phyloP scores from a whole-genome alignment of 2,888 invertebrate species.

The Andrena bucephala region DNA sequence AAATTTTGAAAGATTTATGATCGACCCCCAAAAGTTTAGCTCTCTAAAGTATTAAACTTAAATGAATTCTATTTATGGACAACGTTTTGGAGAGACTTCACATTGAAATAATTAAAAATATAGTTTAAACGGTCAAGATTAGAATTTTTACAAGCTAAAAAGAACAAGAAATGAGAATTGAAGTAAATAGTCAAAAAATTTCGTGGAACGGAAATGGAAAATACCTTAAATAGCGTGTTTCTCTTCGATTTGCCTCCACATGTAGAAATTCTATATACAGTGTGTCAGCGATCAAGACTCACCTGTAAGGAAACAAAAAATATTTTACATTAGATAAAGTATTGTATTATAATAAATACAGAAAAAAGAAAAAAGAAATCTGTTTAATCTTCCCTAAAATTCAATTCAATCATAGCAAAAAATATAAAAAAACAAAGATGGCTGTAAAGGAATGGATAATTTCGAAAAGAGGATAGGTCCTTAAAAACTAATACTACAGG shows the following conservation, averaged over 20 bases:
- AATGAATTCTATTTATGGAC: neutral
- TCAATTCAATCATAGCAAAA: too few species aligned
- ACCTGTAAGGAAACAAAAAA: slow-evolving; percentile 30
- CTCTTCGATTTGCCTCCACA: slow-evolving; percentile 14
- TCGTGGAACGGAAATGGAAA: neutral
- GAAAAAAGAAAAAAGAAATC: neutral
- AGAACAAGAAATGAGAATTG: neutral
- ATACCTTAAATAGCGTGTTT: slow-evolving; percentile 35
- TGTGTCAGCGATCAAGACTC: slow-evolving; percentile 11
- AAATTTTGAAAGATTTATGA: too few species aligned
- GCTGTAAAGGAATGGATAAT: neutral
- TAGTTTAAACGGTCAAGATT: neutral
- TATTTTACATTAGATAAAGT: neutral
- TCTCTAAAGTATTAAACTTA: too few species aligned
- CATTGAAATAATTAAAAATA: neutral
- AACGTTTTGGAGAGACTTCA: neutral
- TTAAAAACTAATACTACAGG: too few species aligned
- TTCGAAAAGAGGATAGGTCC: too few species aligned
- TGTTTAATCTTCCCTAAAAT: too few species aligned
- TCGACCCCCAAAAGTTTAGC: too few species aligned
- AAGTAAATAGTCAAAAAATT: too few species aligned
- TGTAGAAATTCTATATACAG: neutral
- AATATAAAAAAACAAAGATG: neutral
- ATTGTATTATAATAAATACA: neutral
- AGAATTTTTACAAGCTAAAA: neutral